Base-by-base conservation (phyloP, 2,797 vertebrate genomes). In the Sylvilagus floridanus region DNA sequence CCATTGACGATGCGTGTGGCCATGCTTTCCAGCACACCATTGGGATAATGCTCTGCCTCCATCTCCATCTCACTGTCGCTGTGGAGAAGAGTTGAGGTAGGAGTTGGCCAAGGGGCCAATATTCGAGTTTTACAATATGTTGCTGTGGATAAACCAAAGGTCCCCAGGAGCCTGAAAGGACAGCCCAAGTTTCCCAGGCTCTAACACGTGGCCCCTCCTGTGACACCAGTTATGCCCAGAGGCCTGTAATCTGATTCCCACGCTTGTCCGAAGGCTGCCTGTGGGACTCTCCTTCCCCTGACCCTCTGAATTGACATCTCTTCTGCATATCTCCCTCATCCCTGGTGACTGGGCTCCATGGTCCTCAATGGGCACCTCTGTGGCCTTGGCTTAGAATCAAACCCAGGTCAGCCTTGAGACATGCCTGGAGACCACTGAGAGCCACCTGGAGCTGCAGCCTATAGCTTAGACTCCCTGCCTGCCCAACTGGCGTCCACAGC, bases 51-150 rank as follows among this genome's bases (percentile, higher is more conserved):
- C 92, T 99, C 99, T 17, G 99, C 98, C 92, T 99, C 99, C 76
- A 99, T 99, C 98, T 99, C 99, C 99, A 99, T 99, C 98, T 99
- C 99, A 2, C 99, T 99, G 98, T 99, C 99, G 91, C 99, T 99
- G 97, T 11, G 52, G 50, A 96, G 96, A 88, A 89, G 73, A 71
- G 30, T 30, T 35, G 92, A 96, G 24, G 89, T 47, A 69, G 60
- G 28, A 97, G 28, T 92, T 91, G 60, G 76, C 83, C 93, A 62
- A 66, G 50, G 6, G 71, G 68, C 65, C 60, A 88, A 76, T 65
- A 76, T 52, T 62, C 24, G 88, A 47, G 83, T 26, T 79, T 88
- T 82, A 81, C 78, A 71, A 30, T 24, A 9, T 21, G 24, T 6
- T 19, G 12, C 68, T 89, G n/a, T 57, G 37, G 47, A 35, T 77